phyloP scores from a whole-genome alignment of 2,113 vertebrate genomes.

The Scomber scombrus region DNA sequence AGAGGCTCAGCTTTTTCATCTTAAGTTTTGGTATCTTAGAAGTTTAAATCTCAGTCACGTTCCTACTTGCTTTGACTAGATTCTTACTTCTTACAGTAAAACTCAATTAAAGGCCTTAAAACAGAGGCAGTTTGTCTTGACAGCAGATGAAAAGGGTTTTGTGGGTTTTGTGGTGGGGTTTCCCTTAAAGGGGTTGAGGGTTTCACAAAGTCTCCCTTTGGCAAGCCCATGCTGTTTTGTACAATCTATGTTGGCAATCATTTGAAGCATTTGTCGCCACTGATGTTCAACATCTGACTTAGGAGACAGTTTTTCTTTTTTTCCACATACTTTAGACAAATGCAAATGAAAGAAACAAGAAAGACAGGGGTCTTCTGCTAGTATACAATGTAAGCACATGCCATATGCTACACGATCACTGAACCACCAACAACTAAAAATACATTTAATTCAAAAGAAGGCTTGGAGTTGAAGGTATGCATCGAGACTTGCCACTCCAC shows the following conservation, averaged over 20 bases:
- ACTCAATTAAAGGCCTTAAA: slow-evolving; percentile 64
- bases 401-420: background rate
- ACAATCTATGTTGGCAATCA: slow-evolving; percentile 45
- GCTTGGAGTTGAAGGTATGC: background rate
- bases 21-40: slow-evolving; percentile 36
- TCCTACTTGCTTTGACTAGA: slow-evolving; percentile 35
- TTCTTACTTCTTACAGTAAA: slow-evolving; percentile 39
- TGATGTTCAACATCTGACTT: slow-evolving; percentile 27
- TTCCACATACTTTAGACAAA: slow-evolving; percentile 1
- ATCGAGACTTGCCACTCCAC: background rate
- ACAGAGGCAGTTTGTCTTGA: slow-evolving; percentile 44
- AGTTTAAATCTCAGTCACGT: slow-evolving; percentile 38
- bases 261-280: slow-evolving; percentile 22
- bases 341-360: slow-evolving; percentile 1
- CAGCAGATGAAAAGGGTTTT: slow-evolving; percentile 46
- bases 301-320: background rate
- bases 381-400: background rate
- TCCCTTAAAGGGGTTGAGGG: slow-evolving; percentile 37
- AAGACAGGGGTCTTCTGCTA: background rate
- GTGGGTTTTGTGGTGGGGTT: slow-evolving; percentile 16
- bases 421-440: background rate
- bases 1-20: slow-evolving; percentile 29
- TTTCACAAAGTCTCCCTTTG: slow-evolving; percentile 28
- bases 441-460: slow-evolving; percentile 1
- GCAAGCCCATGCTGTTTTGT: slow-evolving; percentile 29